These are phyloP conservation scores for Rousettus leschenaultii DNA, from an alignment of 2,113 vertebrate genomes.

Conservation along the genomic window DNA sequence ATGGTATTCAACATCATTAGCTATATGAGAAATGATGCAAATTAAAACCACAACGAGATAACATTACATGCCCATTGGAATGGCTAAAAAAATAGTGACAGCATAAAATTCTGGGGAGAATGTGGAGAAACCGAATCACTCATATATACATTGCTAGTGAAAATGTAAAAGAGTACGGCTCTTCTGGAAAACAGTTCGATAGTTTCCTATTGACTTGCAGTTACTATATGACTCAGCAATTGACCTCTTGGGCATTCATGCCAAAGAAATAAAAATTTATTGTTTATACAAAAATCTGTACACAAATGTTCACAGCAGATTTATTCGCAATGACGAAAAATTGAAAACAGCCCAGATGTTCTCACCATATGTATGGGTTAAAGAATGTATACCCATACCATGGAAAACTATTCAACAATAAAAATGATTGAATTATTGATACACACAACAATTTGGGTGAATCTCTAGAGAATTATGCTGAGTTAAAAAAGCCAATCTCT, in stretches of 20 bases:
- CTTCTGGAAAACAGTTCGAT: not conserved
- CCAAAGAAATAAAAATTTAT: not conserved
- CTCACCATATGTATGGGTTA: not conserved
- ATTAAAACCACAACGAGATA: not conserved
- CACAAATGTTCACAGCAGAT: not conserved
- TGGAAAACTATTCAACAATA: not conserved
- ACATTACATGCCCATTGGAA: not conserved
- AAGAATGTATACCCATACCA: not conserved
- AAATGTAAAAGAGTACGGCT: not conserved
- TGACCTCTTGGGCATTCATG: not conserved
- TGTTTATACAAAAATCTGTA: not conserved
- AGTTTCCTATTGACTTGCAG: not conserved
- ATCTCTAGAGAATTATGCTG: not conserved
- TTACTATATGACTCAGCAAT: not conserved
- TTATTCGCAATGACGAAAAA: not conserved
- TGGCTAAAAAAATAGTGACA: not conserved
- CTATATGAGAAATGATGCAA: not conserved
- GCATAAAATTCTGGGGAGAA: not conserved
- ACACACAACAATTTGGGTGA: not conserved
- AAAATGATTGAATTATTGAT: not conserved
- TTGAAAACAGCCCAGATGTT: not conserved
- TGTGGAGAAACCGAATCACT: not conserved
- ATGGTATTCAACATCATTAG: not conserved
- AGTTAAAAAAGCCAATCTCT: not conserved
- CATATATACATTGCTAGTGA: not conserved